Evolutionary conservation across 1,140 invertebrate species (phyloP), one percentile per base, ranked within the genome.

Genomic region (Drosophila santomea): DNA sequence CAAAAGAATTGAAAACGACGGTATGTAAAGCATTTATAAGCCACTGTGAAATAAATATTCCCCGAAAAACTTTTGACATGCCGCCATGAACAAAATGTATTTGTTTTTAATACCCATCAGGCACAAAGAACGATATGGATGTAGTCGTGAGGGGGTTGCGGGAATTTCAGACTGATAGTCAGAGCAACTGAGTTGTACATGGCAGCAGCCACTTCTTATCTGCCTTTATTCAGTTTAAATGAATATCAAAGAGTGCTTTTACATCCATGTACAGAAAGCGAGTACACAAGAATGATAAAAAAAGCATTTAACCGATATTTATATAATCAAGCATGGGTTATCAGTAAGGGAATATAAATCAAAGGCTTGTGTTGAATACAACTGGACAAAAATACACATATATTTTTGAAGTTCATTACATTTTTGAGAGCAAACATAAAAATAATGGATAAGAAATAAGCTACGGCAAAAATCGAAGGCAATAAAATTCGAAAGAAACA

Each of bases 31-130:
- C 17, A 43, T 50, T 51, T 35, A 38, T 41, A 20, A 51, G 43
- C 36, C 36, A n/a, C 25, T 47, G 23, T 39, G 39, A 57, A 50
- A 69, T 50, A 61, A 69, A 69, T 50, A 45, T 56, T 62, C 25
- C 23, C 54, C 54, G 54, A 76, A 77, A 77, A 78, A 78, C 51
- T 78, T 77, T 77, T 78, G 52, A 62, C 57, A 77, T 57, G 57
- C 74, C 69, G 63, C 58, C 74, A 69, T 71, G 64, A 77, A 71
- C 77, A 77, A 77, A 77, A 71, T 77, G 75, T 77, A 71, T 78
- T 77, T 62, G 64, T 71, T 71, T 67, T 77, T 61, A 78, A 77
- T 68, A 77, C 50, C 47, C 55, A 67, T 52, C 51, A 38, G 41
- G 43, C 25, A n/a, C n/a, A 57, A 39, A 50, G n/a, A 55, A 50